Evolutionary conservation across 2,888 invertebrate genomes (phyloP).

Genomic region (Melieria picta): DNA sequence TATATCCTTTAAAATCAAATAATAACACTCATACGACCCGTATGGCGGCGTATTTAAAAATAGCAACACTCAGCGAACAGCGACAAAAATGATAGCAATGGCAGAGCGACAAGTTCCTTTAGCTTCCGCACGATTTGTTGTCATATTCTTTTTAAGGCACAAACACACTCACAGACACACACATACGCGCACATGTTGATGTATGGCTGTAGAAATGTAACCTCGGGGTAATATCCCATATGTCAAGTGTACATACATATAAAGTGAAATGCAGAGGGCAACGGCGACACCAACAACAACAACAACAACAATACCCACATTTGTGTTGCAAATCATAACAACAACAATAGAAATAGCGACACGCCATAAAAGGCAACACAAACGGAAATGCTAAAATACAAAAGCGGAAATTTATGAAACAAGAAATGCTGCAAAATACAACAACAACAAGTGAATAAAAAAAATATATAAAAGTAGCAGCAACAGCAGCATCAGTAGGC

Average conservation of each 20-base stretch:
- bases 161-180: not conserved
- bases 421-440: slow-evolving; percentile 12
- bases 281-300: slow-evolving; percentile 16
- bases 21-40: too few species aligned
- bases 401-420: slow-evolving; percentile 24
- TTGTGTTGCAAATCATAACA: not conserved
- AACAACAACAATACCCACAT: not conserved
- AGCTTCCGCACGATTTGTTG: too few species aligned
- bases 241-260: slow-evolving; percentile 22
- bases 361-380: not conserved
- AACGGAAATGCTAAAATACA: slow-evolving; percentile 6
- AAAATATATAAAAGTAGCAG: not conserved
- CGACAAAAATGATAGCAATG: too few species aligned
- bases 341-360: slow-evolving; percentile 4
- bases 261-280: slow-evolving; percentile 29
- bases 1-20: too few species aligned
- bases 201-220: too few species aligned
- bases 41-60: too few species aligned
- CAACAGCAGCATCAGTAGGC: too few species aligned
- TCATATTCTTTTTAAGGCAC: not conserved
- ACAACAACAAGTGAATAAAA: not conserved
- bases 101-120: too few species aligned
- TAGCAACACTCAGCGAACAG: too few species aligned
- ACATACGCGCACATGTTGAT: not conserved
- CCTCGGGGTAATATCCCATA: not conserved